Evolutionary conservation across 2,888 invertebrate species (phyloP).

Genomic region (Fragum whitleyi): DNA sequence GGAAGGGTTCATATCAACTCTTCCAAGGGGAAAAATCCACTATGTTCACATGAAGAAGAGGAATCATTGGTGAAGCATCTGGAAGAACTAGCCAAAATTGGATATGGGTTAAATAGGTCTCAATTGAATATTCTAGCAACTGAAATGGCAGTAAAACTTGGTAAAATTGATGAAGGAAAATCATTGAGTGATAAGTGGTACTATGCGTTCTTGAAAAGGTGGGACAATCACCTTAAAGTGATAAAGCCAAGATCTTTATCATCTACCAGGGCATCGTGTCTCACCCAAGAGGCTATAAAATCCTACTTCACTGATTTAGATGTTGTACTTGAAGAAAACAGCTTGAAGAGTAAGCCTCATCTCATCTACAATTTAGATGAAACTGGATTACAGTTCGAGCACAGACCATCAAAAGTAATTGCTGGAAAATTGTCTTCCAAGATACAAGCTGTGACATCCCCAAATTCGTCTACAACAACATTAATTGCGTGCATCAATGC

Average conservation of each 20-base stretch:
- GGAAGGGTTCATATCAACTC: background rate
- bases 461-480: background rate
- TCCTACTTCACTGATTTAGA: background rate
- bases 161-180: background rate
- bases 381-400: background rate
- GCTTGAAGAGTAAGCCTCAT: background rate
- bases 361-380: background rate
- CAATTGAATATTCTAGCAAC: background rate
- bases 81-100: background rate
- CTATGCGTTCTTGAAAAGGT: background rate
- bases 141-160: background rate
- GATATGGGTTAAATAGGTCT: background rate
- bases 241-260: background rate
- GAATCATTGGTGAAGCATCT: background rate
- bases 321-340: background rate
- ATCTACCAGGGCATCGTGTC: background rate
- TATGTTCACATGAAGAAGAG: background rate
- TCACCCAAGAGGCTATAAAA: background rate
- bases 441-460: background rate
- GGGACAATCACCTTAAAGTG: background rate
- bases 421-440: background rate
- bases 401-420: background rate
- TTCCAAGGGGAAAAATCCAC: background rate
- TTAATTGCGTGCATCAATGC: background rate
- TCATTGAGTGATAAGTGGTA: background rate